Evolutionary conservation across 2,797 vertebrate species (phyloP), one percentile per base, ranked within the genome.

Genomic region (Phoxinus dragarum): DNA sequence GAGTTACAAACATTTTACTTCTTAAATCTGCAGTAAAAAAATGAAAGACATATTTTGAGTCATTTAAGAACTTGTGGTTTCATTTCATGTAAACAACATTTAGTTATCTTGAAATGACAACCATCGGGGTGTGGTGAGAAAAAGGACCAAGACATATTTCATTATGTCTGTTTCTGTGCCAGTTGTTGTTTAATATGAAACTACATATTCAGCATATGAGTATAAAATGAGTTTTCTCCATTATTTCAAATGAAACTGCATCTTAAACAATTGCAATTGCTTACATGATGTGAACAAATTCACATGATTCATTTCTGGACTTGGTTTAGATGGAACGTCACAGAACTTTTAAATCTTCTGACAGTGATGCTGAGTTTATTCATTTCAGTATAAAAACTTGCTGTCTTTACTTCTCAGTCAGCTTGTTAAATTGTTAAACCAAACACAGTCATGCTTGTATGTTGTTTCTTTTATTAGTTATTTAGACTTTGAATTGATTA

Each of bases 251-350:
- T 10, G 38, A 82, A 72, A 61, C 19, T 42, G 10, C n/a, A 61
- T 14, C 27, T 27, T 21, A 8, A 54, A 54, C 19, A 21, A 3
- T 9, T 64, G 61, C 1, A 61, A 31, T 17, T 12, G 16, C 3
- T 38, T 42, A 12, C 9, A 71, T 4, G 21, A 81, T 69, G 34
- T 27, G 8, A 69, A 69, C 47, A 19, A 12, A 38, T 81, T 81
- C 31, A 38, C 44, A 52, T n/a, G 31, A 80, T 80, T 36, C 7
- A 81, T 80, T 81, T 69, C 12, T 81, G 44, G 66, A 54, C 31
- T n/a, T 40, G n/a, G 38, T 2, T 66, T 44, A 44, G 8, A 6
- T 2, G 17, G 17, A 64, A 44, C 0, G 9, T 79, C 59, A 61
- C 38, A 21, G 69, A 8, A 47, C 7, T n/a, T 72, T 72, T 9